Base-by-base conservation (phyloP, 1,140 invertebrate species). In the Vanessa tameamea region DNA sequence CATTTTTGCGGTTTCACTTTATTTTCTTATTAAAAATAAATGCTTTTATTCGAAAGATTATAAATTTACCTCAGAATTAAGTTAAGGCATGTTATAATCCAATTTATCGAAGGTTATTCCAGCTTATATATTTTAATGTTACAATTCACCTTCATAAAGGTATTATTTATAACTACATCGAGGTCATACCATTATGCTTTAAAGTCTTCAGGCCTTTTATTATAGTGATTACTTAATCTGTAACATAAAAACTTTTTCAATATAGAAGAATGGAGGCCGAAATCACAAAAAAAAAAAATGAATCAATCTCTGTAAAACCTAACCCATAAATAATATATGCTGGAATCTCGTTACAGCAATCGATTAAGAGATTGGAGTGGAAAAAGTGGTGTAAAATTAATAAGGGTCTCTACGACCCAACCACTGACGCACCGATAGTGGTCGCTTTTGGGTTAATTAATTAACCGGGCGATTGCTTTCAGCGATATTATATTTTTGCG, bases 341-440 rank as follows among this genome's bases (percentile, higher is more conserved):
- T 11, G 48, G 61, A 72, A 78, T 69, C 71, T 76, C 74, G 78
- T 78, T 80, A 79, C 48, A 76, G 64, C 47, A 76, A 78, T 76
- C 74, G 77, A 75, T 80, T 80, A 80, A 78, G 76, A 75, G 73
- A 80, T 80, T 80, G 76, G 63, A 73, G 68, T 75, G 68, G 76
- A 80, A 78, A 77, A 78, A 78, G 47, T 78, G 76, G 69, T 78
- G 76, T 76, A 76, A 76, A 81, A 78, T 81, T 81, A 81, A 81
- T 81, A 76, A 73, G 67, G 69, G 75, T 73, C 69, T 63, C 55
- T 67, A 20, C 69, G 66, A 64, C 66, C 66, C 59, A 16, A 71
- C 73, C 74, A 59, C 72, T 31, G 66, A 50, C 64, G 63, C 63
- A 73, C 37, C 69, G 26, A 80, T 75, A 78, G 73, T 75, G 69